Conservation (phyloP, 2,888 invertebrate species). For the Hedya salicella region DNA sequence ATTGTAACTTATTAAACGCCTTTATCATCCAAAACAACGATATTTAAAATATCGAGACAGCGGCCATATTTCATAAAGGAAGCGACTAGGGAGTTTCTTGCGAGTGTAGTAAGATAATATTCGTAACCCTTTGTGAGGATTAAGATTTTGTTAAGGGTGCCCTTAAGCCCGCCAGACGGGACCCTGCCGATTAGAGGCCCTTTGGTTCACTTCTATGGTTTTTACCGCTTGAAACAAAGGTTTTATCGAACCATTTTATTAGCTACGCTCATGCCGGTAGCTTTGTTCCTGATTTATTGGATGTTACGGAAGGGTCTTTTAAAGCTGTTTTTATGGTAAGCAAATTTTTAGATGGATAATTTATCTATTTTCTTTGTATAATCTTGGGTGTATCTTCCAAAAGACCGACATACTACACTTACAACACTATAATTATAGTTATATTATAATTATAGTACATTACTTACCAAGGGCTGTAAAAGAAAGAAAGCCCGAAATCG, state of each 20-base stretch:
- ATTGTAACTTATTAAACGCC: conserved; percentile 15
- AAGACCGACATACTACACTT: too few species aligned
- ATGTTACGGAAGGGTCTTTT: conserved; percentile 13
- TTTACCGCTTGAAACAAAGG: conserved; percentile 70
- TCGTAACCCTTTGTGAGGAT: conserved; percentile 84
- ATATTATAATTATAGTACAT: too few species aligned
- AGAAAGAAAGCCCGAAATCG: too few species aligned
- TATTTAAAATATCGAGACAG: conserved; percentile 35
- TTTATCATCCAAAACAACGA: conserved; percentile 14
- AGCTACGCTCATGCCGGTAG: conserved; percentile 21
- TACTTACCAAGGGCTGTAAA: too few species aligned
- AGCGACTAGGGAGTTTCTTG: conserved; percentile 80
- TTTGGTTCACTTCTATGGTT: conserved; percentile 76
- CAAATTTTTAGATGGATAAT: background rate
- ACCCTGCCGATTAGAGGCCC: conserved; percentile 64
- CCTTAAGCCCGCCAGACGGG: conserved; percentile 75
- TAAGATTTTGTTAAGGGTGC: conserved; percentile 84
- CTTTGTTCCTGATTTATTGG: conserved; percentile 37
- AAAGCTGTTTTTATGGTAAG: background rate
- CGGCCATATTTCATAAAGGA: conserved; percentile 68
- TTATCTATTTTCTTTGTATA: too few species aligned
- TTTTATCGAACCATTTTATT: conserved; percentile 36
- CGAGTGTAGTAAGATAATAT: conserved; percentile 82
- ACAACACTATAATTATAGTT: too few species aligned
- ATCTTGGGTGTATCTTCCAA: too few species aligned